phyloP scores from a whole-genome alignment of 2,888 invertebrate species.

The Deilephila porcellus region DNA sequence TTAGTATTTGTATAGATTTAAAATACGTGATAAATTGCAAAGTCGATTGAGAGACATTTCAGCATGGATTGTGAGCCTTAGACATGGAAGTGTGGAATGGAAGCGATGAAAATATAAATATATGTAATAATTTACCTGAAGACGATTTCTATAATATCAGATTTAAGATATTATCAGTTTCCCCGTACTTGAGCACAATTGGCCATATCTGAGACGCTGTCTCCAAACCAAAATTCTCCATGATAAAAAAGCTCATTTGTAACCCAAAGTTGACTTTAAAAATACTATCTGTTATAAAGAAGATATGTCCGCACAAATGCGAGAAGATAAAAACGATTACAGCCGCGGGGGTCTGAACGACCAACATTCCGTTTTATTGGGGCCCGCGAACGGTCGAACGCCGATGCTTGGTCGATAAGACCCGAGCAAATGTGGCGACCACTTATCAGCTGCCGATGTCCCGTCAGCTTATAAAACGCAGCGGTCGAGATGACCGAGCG shows the following conservation, averaged over 20 bases:
- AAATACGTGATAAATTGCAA: neutral
- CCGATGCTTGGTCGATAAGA: conserved; percentile 50
- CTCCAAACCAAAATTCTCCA: conserved; percentile 30
- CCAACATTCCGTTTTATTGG: conserved; percentile 64
- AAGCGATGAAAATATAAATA: too few species aligned
- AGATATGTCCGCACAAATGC: conserved; percentile 40
- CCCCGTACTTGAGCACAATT: too few species aligned
- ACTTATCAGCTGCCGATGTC: conserved; percentile 46
- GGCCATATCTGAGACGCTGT: too few species aligned
- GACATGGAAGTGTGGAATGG: too few species aligned
- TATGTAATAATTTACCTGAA: too few species aligned
- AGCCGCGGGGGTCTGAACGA: conserved; percentile 44
- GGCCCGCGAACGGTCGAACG: conserved; percentile 49
- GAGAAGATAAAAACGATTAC: conserved; percentile 66
- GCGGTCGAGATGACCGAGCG: conserved; percentile 34
- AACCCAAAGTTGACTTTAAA: conserved; percentile 24
- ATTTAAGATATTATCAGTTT: too few species aligned
- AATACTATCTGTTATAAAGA: conserved; percentile 30
- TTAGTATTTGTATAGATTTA: neutral
- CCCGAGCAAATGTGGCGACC: conserved; percentile 44
- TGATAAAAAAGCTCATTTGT: neutral
- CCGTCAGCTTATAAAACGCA: conserved; percentile 44
- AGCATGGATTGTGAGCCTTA: too few species aligned
- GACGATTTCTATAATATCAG: too few species aligned
- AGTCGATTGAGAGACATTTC: neutral